Base-by-base conservation (phyloP, 2,888 invertebrate species). In the Ashinkailepas kermadecensis region DNA sequence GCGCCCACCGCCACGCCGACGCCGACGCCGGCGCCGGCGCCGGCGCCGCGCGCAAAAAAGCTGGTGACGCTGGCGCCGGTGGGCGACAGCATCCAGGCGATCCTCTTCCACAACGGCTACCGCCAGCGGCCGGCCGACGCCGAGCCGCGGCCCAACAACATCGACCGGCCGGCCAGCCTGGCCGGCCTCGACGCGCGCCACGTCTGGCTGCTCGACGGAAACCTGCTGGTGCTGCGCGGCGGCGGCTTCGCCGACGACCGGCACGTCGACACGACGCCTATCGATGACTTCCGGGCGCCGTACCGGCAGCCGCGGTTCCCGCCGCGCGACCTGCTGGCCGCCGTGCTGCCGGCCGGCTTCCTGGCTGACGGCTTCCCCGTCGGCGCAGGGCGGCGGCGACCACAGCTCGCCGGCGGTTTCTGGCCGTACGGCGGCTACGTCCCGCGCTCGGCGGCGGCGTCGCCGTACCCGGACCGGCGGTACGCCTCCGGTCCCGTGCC, bases 261-360 rank as follows among this genome's bases (percentile, higher is more conserved):
- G 2, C 25, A 23, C 58, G 12, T 13, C 23, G 79, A 79, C 23
- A n/a, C 57, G n/a, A 56, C 93, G 82, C 83, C 83, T 3, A 64
- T 83, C n/a, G 83, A 83, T 74, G 81, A 83, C 81, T 83, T 67
- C 81, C 58, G 67, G 65, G 83, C 83, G 39, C 82, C 83, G n/a
- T 82, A 82, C 65, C 64, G 82, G 6, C 80, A 81, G 74, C 83
- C 83, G 25, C 83, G 80, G 65, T 80, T 83, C 58, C 83, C 83
- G 25, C 83, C 83, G 70, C 81, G 58, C 91, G 92, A 81, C 92
- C 74, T 74, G 74, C 74, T 54, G 54, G 58, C 78, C 6, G 78
- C 8, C 23, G 15, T 58, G 78, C 58, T 58, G 23, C 25, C 54
- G 9, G 6, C 21, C 54, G 74, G 74, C 15, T n/a, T 78, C 57